Percentiles rank a stretch among this genome's conserved stretches.
These are phyloP conservation scores for Natrix natrix DNA, from an alignment of 2,797 vertebrate genomes.

Conservation along the genomic window DNA sequence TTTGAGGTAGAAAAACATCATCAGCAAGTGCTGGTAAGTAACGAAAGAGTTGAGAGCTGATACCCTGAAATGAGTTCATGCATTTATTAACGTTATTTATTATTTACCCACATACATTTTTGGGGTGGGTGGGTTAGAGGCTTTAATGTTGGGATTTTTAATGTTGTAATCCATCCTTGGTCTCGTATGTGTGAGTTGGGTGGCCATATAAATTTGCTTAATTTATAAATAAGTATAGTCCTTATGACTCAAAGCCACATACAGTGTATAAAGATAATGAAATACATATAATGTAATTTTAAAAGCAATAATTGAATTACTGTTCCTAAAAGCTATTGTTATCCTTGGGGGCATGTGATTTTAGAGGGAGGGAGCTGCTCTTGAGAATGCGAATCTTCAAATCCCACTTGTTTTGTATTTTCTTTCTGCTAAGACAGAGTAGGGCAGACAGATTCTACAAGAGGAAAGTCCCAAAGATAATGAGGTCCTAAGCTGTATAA, in stretches of 20 bases:
- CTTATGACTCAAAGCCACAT: background rate
- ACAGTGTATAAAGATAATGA: background rate
- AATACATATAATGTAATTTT: background rate
- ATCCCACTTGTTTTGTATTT: background rate
- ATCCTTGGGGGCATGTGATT: background rate
- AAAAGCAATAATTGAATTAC: background rate
- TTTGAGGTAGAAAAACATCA: constrained; percentile 82
- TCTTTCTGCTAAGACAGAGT: background rate
- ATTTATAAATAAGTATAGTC: background rate
- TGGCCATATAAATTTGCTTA: background rate
- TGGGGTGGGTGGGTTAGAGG: background rate
- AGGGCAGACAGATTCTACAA: background rate
- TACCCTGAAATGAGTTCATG: background rate
- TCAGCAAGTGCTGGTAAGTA: constrained; percentile 80
- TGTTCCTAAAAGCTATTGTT: background rate
- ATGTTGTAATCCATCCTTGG: background rate
- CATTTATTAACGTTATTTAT: background rate
- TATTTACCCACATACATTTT: background rate
- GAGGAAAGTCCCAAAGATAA: background rate
- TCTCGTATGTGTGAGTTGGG: background rate
- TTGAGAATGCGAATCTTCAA: background rate
- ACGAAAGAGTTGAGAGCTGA: constrained; percentile 12
- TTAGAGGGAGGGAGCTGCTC: background rate
- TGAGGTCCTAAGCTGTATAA: background rate
- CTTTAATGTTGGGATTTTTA: background rate